These are phyloP conservation scores for Heliconius hewitsoni DNA, from an alignment of 1,140 invertebrate genomes.

Conservation along the genomic window DNA sequence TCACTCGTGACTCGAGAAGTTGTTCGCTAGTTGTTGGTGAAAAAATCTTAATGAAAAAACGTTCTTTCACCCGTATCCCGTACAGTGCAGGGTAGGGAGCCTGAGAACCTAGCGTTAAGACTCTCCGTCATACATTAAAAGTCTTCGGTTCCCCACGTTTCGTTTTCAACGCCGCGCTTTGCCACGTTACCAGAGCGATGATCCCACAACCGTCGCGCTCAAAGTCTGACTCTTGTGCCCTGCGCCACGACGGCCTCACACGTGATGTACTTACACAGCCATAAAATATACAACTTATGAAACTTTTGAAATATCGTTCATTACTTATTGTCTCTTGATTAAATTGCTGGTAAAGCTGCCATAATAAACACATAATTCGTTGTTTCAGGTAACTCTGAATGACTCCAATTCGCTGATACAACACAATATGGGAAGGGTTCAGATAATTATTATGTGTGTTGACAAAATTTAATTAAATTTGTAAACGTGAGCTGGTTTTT, in stretches of 20 bases:
- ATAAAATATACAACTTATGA: too few relatives aligned
- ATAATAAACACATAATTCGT: neutral
- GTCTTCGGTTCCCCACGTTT: too few relatives aligned
- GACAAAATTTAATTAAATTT: conserved; percentile 5
- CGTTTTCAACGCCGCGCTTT: too few relatives aligned
- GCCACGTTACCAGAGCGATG: too few relatives aligned
- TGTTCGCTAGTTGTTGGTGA: neutral
- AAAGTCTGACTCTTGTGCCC: too few relatives aligned
- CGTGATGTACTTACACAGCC: too few relatives aligned
- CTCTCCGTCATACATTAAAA: too few relatives aligned
- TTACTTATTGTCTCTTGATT: neutral
- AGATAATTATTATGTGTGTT: neutral
- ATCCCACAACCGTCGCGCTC: too few relatives aligned
- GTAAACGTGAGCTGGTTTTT: neutral
- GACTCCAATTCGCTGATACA: neutral
- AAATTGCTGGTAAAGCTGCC: neutral
- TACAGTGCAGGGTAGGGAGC: too few relatives aligned
- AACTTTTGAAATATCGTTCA: neutral
- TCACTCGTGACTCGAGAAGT: too few relatives aligned
- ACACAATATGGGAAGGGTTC: neutral
- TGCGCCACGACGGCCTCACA: too few relatives aligned
- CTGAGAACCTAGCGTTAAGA: too few relatives aligned
- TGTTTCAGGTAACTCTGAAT: conserved; percentile 6
- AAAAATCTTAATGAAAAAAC: neutral
- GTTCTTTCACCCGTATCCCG: neutral